These are phyloP conservation scores for Seriola quinqueradiata DNA, from an alignment of 2,113 vertebrate species.

Conservation along the genomic window DNA sequence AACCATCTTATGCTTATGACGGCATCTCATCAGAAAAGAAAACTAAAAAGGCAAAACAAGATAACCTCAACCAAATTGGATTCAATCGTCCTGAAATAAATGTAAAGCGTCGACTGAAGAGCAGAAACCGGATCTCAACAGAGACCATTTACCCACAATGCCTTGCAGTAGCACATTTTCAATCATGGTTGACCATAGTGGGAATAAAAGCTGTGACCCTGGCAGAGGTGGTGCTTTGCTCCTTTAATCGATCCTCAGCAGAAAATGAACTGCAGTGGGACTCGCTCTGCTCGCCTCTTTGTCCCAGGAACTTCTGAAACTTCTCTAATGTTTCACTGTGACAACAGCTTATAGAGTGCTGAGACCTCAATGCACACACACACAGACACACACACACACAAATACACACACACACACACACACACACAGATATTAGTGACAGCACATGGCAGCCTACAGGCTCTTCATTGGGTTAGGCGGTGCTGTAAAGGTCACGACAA, in stretches of 20 bases:
- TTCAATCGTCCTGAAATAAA: slow-evolving; percentile 23
- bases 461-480: slow-evolving; percentile 54
- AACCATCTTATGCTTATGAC: background rate
- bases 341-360: background rate
- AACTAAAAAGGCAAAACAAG: background rate
- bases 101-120: background rate
- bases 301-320: background rate
- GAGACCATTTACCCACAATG: slow-evolving; percentile 26
- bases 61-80: background rate
- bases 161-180: slow-evolving; percentile 20
- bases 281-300: background rate
- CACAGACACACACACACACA: slow-evolving; percentile 17
- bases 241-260: background rate
- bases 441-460: slow-evolving; percentile 57
- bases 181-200: background rate
- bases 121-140: background rate
- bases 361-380: background rate
- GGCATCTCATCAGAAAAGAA: background rate
- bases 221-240: background rate
- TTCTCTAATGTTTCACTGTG: background rate
- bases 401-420: slow-evolving; percentile 7
- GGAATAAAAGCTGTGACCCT: slow-evolving; percentile 21
- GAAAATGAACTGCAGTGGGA: background rate
- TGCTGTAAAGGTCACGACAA: slow-evolving; percentile 70
- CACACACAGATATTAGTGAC: slow-evolving; percentile 12